A percentile compares a stretch with the other conserved stretches of the same genome.
Conservation (phyloP, 2,797 vertebrate species). For the Paedocypris micromegethes region DNA sequence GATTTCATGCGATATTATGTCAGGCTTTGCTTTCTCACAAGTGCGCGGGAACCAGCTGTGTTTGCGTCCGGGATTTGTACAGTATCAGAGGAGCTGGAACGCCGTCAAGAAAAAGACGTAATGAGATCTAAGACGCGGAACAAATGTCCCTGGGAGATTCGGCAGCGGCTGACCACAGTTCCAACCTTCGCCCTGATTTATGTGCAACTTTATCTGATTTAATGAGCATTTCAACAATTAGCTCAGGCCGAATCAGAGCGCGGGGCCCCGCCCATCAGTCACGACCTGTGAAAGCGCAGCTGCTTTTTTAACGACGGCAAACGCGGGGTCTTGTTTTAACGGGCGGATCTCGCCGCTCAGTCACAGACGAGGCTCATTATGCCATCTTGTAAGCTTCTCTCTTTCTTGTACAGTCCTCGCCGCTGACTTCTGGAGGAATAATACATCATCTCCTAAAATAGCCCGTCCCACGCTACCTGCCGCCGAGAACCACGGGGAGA, state of each 20-base stretch:
- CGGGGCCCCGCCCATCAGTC: conserved; percentile 55
- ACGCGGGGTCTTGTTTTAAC: conserved; percentile 60
- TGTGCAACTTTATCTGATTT: conserved; percentile 67
- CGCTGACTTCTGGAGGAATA: conserved; percentile 54
- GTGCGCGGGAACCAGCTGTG: conserved; percentile 50
- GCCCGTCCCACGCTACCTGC: conserved; percentile 46
- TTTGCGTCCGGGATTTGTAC: conserved; percentile 45
- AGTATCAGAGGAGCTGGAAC: conserved; percentile 60
- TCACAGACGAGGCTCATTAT: conserved; percentile 56
- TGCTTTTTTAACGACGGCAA: conserved; percentile 58
- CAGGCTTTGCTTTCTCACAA: conserved; percentile 50
- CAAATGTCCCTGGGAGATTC: conserved; percentile 54
- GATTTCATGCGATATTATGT: conserved; percentile 44
- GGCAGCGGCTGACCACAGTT: conserved; percentile 59
- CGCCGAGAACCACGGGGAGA: conserved; percentile 40
- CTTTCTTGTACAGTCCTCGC: conserved; percentile 43
- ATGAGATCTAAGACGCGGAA: conserved; percentile 64
- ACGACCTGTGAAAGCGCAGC: conserved; percentile 62
- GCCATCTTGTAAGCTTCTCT: conserved; percentile 48
- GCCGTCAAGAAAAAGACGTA: conserved; percentile 61
- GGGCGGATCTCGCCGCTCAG: conserved; percentile 56
- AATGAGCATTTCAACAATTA: conserved; percentile 73
- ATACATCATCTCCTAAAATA: conserved; percentile 54
- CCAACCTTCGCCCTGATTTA: conserved; percentile 67
- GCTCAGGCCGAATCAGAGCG: conserved; percentile 55